phyloP scores from a whole-genome alignment of 2,888 invertebrate genomes.

The Clitarchus hookeri region DNA sequence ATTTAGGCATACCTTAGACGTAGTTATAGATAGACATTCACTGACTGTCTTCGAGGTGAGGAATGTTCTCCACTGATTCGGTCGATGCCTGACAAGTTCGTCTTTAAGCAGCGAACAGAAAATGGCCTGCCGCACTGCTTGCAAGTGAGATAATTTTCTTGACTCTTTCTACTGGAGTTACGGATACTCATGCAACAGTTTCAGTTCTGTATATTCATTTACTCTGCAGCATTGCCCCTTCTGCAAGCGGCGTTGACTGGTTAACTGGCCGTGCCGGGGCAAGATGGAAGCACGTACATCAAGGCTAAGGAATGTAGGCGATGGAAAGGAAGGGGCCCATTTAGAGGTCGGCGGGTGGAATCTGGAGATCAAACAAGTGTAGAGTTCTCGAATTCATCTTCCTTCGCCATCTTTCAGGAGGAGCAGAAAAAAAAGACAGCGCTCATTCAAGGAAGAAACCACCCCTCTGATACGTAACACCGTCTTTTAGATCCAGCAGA shows the following conservation, averaged over 20 bases:
- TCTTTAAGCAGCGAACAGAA: no score
- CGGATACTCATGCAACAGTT: no score
- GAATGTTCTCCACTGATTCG: no score
- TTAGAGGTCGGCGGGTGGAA: neutral
- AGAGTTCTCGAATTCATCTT: neutral
- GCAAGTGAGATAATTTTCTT: no score
- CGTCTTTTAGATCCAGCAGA: neutral
- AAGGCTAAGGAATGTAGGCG: neutral
- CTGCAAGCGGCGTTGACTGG: neutral
- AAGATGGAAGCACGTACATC: neutral
- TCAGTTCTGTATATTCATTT: no score
- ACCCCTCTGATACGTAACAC: neutral
- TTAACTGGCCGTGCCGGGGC: neutral
- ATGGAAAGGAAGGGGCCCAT: neutral
- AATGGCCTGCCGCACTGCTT: no score
- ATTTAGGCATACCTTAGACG: no score
- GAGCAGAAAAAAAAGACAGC: neutral
- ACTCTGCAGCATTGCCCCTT: no score
- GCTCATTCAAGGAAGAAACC: neutral
- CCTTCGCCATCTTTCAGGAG: neutral
- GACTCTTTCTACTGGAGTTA: no score
- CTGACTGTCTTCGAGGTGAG: no score
- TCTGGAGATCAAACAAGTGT: conserved; percentile 14
- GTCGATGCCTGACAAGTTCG: no score
- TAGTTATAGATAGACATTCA: no score